Evolutionary conservation across 2,797 vertebrate species (phyloP).

Genomic region (Macropus fuliginosus): DNA sequence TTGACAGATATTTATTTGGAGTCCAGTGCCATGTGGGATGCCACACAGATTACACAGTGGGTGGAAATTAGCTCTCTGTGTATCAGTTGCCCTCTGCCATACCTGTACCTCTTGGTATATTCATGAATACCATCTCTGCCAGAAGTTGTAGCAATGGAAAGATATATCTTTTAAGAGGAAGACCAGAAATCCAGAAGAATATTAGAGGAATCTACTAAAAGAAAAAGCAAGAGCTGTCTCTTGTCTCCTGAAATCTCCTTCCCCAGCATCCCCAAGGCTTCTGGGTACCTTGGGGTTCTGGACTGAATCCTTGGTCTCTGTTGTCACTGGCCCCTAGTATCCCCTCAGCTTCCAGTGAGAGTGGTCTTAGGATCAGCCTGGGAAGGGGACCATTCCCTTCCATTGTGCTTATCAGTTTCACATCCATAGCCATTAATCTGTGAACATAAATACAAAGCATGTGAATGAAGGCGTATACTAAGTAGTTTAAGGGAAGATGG

Average conservation of each 20-base stretch:
- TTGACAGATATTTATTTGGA: background rate
- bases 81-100: background rate
- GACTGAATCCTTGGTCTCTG: background rate
- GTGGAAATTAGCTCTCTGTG: accelerated
- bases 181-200: background rate
- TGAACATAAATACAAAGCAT: background rate
- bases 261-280: background rate
- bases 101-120: background rate
- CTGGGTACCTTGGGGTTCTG: background rate
- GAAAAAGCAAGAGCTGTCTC: background rate
- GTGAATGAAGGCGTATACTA: background rate
- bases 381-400: background rate
- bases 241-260: background rate
- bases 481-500: background rate
- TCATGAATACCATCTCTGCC: background rate
- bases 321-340: background rate
- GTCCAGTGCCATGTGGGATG: accelerated
- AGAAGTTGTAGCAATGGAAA: background rate
- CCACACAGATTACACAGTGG: background rate
- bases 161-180: background rate
- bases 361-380: background rate
- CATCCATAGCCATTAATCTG: background rate
- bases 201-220: background rate
- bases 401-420: background rate
- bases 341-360: background rate